Evolutionary conservation across 2,797 vertebrate genomes (phyloP).

Genomic region (Tapirus indicus): DNA sequence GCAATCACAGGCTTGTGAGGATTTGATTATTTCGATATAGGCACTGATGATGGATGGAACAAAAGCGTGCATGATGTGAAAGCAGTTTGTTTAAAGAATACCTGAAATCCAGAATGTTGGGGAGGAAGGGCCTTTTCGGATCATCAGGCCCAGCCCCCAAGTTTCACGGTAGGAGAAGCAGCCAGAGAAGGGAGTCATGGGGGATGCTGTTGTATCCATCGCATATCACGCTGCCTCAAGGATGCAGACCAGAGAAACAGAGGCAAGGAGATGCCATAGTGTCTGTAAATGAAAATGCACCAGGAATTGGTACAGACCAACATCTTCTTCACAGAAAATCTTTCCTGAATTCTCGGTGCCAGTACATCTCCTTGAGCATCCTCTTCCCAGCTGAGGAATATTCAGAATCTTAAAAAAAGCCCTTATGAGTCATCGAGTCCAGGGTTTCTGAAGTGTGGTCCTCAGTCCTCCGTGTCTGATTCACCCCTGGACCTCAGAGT

Average conservation of each 20-base stretch:
- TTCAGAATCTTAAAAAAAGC: neutral
- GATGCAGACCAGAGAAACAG: neutral
- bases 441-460: neutral
- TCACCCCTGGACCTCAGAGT: neutral
- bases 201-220: accelerated
- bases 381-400: neutral
- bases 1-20: accelerated
- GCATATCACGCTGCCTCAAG: neutral
- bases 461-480: neutral
- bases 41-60: neutral
- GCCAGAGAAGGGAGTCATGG: accelerated
- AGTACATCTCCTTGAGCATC: no score
- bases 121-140: accelerated
- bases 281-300: neutral
- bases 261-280: neutral
- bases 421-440: neutral
- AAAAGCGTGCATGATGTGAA: neutral
- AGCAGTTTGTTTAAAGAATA: neutral
- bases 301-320: no score
- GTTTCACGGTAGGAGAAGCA: neutral
- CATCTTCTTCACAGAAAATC: no score
- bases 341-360: neutral
- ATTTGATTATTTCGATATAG: neutral
- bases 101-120: neutral
- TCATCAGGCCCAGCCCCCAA: neutral